Evolutionary conservation across 2,888 invertebrate genomes (phyloP).

Genomic region (Orthonychiurus folsomi): DNA sequence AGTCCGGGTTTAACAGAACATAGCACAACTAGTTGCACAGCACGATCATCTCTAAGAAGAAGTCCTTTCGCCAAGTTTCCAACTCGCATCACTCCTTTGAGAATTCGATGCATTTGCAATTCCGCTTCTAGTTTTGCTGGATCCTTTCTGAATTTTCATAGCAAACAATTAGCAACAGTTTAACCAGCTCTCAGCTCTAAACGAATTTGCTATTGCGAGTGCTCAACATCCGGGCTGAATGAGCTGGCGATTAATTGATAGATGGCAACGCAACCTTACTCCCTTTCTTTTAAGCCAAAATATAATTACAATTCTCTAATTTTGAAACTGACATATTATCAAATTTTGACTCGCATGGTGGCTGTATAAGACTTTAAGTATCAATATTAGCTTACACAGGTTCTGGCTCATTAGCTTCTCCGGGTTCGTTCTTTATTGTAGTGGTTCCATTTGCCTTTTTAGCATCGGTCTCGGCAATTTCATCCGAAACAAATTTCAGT

Average conservation of each 20-base stretch:
- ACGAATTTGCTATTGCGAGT: too few species aligned
- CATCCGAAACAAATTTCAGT: constrained; percentile 86
- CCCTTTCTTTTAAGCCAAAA: too few species aligned
- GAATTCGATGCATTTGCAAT: constrained; percentile 56
- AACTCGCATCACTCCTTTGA: constrained; percentile 95
- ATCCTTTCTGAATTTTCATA: background rate
- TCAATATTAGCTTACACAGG: background rate
- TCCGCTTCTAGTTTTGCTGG: constrained; percentile 45
- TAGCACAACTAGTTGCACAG: constrained; percentile 84
- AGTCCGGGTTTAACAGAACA: constrained; percentile 88
- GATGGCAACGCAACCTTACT: too few species aligned
- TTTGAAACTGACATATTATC: too few species aligned
- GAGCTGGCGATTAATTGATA: too few species aligned
- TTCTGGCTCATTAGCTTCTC: background rate
- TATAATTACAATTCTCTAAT: too few species aligned
- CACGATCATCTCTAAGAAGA: constrained; percentile 76
- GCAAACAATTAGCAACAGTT: too few species aligned
- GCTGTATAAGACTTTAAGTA: too few species aligned
- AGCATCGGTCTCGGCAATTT: constrained; percentile 58
- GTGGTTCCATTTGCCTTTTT: constrained; percentile 18
- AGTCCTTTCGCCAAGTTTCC: constrained; percentile 84
- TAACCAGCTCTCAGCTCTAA: too few species aligned
- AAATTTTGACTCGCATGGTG: too few species aligned
- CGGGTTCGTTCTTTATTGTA: background rate
- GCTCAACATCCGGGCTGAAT: too few species aligned